Evolutionary conservation across 2,888 invertebrate species (phyloP).

Genomic region (Troides aeacus): DNA sequence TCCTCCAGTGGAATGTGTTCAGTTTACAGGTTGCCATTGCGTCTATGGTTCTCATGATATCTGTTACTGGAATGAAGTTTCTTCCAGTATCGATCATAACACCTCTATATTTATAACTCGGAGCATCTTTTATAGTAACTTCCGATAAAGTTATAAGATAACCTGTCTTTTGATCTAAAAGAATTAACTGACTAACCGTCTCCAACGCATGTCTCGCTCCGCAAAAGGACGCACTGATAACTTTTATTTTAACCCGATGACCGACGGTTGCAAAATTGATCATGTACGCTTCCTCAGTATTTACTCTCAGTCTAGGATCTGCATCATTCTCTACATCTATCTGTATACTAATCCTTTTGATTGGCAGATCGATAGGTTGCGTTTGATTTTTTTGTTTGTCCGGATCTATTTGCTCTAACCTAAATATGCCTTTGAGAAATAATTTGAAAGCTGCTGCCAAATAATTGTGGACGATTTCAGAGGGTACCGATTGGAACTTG

Average conservation of each 20-base stretch:
- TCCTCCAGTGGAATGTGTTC: slow-evolving; percentile 95
- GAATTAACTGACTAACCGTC: slow-evolving; percentile 86
- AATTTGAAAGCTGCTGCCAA: slow-evolving; percentile 69
- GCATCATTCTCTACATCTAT: slow-evolving; percentile 77
- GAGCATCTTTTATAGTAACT: slow-evolving; percentile 85
- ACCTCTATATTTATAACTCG: slow-evolving; percentile 88
- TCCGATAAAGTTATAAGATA: slow-evolving; percentile 81
- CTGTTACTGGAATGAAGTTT: slow-evolving; percentile 88
- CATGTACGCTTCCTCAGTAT: slow-evolving; percentile 86
- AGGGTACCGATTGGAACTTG: slow-evolving; percentile 61
- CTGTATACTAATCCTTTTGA: slow-evolving; percentile 59
- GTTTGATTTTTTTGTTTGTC: slow-evolving; percentile 41
- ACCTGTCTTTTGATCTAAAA: slow-evolving; percentile 84
- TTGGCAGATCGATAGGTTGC: slow-evolving; percentile 26
- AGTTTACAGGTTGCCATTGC: slow-evolving; percentile 93
- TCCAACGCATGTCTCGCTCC: slow-evolving; percentile 88
- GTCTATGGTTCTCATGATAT: slow-evolving; percentile 86
- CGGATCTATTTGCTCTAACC: slow-evolving; percentile 62
- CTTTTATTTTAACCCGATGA: slow-evolving; percentile 73
- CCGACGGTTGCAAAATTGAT: slow-evolving; percentile 73
- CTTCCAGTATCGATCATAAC: slow-evolving; percentile 93
- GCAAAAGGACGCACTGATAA: slow-evolving; percentile 81
- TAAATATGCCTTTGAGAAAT: slow-evolving; percentile 71
- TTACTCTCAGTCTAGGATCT: slow-evolving; percentile 79
- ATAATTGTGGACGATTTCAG: slow-evolving; percentile 49